Base-by-base conservation (phyloP, 2,797 vertebrate species). In the Muscicapa comitata region DNA sequence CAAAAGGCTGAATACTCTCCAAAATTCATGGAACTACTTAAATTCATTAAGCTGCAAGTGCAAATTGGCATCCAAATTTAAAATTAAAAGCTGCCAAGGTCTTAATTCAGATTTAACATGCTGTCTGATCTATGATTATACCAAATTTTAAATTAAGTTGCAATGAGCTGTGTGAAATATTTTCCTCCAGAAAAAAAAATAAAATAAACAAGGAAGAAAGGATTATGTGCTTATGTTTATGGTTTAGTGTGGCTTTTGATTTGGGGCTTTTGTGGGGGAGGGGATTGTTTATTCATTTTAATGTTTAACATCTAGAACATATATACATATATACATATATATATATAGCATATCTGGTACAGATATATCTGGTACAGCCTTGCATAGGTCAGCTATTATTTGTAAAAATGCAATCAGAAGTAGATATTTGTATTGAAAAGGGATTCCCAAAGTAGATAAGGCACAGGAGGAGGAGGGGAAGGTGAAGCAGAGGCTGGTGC, bases 111-210 rank as follows among this genome's bases (percentile, higher is more conserved):
- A 74, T 65, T 89, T 85, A 65, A 43, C 25, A 84, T 61, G 45
- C 66, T 72, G n/a, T 84, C 73, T 90, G 70, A 74, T 86, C 57
- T 71, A 38, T 57, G 76, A 72, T 86, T 74, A 94, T n/a, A 90
- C 35, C 0, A 6, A 84, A 93, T 90, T 92, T 92, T 84, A 86
- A 88, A 94, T 86, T 59, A 92, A 68, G 40, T 66, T 77, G 57
- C 53, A 90, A 57, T 28, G 11, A 93, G 25, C 42, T 51, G 21
- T 15, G 31, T 25, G 72, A 85, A 86, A 86, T 57, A 61, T 11
- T 61, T 81, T 81, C 47, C 28, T 58, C n/a, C 13, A 58, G 26
- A 15, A 86, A 66, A 51, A 25, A 50, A 47, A 47, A 38, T 5
- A 38, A 38, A 67, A 45, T 2, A 42, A 13, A 13, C 13, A 73